phyloP scores from a whole-genome alignment of 2,888 invertebrate species.

The Nasonia oneida region DNA sequence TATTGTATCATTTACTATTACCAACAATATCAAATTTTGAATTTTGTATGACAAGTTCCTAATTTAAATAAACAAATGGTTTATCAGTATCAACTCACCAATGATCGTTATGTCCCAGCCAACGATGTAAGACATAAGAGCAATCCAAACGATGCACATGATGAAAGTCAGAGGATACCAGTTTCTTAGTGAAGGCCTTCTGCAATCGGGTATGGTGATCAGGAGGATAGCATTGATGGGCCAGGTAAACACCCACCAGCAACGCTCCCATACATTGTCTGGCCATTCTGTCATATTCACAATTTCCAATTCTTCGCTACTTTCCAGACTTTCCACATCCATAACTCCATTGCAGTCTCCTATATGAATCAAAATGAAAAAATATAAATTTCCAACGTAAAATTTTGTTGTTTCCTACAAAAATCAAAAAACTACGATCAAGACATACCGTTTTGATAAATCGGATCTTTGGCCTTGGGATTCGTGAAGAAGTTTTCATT shows the following conservation, averaged over 20 bases:
- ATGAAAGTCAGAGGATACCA: slow-evolving; percentile 86
- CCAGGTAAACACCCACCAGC: slow-evolving; percentile 86
- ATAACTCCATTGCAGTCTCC: slow-evolving; percentile 55
- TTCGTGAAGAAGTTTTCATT: slow-evolving; percentile 64
- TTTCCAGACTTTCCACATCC: slow-evolving; percentile 67
- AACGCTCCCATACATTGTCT: slow-evolving; percentile 78
- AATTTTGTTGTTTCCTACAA: too few relatives aligned
- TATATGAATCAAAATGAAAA: slow-evolving; percentile 20
- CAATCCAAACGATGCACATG: slow-evolving; percentile 92
- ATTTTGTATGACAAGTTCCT: too few relatives aligned
- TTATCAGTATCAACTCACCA: slow-evolving; percentile 80
- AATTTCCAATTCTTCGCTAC: slow-evolving; percentile 72
- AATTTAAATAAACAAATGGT: not conserved
- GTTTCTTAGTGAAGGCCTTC: slow-evolving; percentile 80
- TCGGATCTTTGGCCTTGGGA: slow-evolving; percentile 61
- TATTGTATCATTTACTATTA: not conserved
- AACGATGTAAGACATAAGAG: slow-evolving; percentile 88
- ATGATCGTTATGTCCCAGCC: slow-evolving; percentile 92
- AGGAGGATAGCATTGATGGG: slow-evolving; percentile 87
- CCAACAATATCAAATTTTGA: not conserved
- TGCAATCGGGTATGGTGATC: slow-evolving; percentile 89
- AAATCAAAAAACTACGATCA: not conserved
- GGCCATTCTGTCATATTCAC: slow-evolving; percentile 82
- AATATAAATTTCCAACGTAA: not conserved
- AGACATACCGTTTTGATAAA: slow-evolving; percentile 63